Percentiles rank a stretch among this genome's conserved stretches.
These are phyloP conservation scores for Chelonia mydas DNA, from an alignment of 2,797 vertebrate genomes.

Conservation along the genomic window DNA sequence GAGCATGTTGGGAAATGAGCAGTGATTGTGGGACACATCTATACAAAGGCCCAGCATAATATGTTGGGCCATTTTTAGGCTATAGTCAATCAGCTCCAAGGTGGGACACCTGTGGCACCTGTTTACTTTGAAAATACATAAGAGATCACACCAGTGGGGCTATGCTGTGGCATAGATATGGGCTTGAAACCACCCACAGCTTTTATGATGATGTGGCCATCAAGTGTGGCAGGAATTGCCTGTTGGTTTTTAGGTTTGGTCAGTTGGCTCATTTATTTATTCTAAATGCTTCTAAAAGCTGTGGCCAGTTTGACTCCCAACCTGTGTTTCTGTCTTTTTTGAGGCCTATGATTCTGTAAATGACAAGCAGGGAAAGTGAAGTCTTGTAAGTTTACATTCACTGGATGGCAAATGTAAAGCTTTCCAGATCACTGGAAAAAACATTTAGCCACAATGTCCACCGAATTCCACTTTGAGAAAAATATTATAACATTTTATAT, in stretches of 20 bases:
- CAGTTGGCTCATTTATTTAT: background rate
- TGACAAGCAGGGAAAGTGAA: background rate
- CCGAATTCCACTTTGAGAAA: slow-evolving; percentile 43
- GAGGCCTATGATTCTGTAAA: background rate
- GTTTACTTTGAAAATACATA: background rate
- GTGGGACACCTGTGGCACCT: background rate
- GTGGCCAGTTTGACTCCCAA: background rate
- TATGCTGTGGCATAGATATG: background rate
- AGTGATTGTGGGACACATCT: accelerated
- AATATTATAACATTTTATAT: background rate
- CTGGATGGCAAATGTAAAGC: background rate
- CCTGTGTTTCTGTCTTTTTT: background rate
- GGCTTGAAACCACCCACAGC: background rate
- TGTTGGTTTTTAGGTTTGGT: slow-evolving; percentile 2
- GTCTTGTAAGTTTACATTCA: background rate
- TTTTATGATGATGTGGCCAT: accelerated
- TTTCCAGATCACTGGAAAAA: background rate
- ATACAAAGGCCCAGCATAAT: accelerated
- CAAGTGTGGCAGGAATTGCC: background rate
- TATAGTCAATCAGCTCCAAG: background rate
- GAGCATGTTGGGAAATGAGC: no score
- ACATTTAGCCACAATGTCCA: background rate
- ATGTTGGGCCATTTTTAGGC: background rate
- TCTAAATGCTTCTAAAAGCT: slow-evolving; percentile 5
- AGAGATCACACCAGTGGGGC: background rate